Conservation (phyloP, 2,888 invertebrate genomes). For the Dasypogon diadema region DNA sequence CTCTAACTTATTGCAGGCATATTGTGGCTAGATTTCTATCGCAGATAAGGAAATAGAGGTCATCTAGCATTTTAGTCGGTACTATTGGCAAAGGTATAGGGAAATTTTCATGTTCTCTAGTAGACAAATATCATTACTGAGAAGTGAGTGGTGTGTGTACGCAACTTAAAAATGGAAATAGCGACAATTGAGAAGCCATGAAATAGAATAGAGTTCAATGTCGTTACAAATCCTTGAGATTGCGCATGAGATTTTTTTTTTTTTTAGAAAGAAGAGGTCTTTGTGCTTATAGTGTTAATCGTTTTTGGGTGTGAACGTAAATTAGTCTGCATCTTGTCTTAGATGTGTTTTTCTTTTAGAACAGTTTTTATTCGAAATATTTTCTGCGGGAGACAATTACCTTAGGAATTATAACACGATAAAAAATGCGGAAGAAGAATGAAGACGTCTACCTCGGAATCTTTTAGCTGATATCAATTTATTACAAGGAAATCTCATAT, state of each 20-base stretch:
- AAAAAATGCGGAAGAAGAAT: no score
- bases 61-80: background rate
- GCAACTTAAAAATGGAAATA: slow-evolving; percentile 29
- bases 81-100: background rate
- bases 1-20: background rate
- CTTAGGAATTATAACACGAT: no score
- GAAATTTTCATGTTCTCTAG: background rate
- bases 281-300: no score
- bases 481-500: no score
- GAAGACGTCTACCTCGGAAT: no score
- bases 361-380: no score
- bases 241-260: slow-evolving; percentile 1
- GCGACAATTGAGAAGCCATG: slow-evolving; percentile 15
- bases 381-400: no score
- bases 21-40: no score
- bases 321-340: no score
- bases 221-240: slow-evolving; percentile 37
- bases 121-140: background rate
- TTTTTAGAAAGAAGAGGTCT: background rate
- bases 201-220: slow-evolving; percentile 44
- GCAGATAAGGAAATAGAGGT: background rate
- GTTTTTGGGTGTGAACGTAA: no score
- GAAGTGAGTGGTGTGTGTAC: background rate
- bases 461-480: no score
- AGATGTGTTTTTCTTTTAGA: no score